Percentiles rank a stretch among this genome's conserved stretches.
Evolutionary conservation across 2,797 vertebrate species (phyloP).

Genomic region (Gambelia wislizenii): DNA sequence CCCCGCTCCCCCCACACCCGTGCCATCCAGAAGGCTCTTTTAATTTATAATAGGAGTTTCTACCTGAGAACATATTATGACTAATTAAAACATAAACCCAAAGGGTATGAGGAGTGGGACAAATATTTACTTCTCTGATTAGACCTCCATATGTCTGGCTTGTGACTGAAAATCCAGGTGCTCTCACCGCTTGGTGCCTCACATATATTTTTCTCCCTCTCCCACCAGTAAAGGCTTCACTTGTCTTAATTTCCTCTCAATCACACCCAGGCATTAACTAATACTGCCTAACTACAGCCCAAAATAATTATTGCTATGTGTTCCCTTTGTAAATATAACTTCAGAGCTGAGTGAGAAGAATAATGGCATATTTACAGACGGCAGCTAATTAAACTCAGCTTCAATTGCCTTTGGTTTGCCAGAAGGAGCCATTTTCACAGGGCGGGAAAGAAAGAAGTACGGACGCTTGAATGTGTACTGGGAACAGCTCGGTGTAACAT

Average conservation of each 20-base stretch:
- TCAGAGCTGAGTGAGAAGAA: conserved; percentile 75
- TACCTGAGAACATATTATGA: conserved; percentile 27
- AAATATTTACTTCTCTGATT: conserved; percentile 37
- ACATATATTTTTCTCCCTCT: conserved; percentile 16
- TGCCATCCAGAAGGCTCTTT: conserved; percentile 3
- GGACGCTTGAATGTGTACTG: conserved; percentile 70
- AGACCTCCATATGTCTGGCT: conserved; percentile 36
- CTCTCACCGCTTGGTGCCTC: conserved; percentile 38
- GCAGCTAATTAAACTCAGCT: conserved; percentile 83
- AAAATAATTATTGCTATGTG: conserved; percentile 82
- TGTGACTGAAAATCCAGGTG: conserved; percentile 48
- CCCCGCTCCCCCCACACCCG: too few relatives aligned
- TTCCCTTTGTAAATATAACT: conserved; percentile 83
- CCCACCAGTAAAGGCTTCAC: conserved; percentile 53
- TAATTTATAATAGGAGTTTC: conserved; percentile 7
- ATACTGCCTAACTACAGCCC: conserved; percentile 79
- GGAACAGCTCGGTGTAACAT: conserved; percentile 76
- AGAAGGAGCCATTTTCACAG: conserved; percentile 83
- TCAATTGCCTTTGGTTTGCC: conserved; percentile 83
- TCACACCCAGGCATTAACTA: conserved; percentile 83
- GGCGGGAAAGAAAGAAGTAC: conserved; percentile 66
- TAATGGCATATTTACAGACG: conserved; percentile 83
- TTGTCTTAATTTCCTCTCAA: conserved; percentile 80
- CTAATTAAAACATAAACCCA: conserved; percentile 24
- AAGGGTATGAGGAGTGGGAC: neutral